Evolutionary conservation across 2,113 vertebrate species (phyloP).

Genomic region (Orthonyx spaldingii): DNA sequence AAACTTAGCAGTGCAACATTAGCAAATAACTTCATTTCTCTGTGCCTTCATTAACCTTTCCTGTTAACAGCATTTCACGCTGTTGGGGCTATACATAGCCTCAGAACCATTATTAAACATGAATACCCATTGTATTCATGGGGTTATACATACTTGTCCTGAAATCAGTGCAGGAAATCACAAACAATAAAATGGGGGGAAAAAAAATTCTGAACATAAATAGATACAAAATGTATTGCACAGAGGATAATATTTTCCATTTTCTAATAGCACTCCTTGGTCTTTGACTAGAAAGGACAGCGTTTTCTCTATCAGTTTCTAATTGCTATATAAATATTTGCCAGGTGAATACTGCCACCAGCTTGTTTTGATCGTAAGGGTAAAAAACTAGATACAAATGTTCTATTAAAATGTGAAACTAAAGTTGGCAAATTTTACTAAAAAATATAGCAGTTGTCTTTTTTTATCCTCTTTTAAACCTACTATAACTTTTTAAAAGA

Average conservation of each 20-base stretch:
- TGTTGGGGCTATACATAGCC: not conserved
- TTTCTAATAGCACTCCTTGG: not conserved
- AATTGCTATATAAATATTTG: not conserved
- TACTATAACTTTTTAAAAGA: not conserved
- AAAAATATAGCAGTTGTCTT: not conserved
- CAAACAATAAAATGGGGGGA: not conserved
- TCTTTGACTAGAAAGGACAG: not conserved
- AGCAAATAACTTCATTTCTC: not conserved
- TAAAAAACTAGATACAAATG: not conserved
- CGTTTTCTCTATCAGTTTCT: not conserved
- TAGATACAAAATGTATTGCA: not conserved
- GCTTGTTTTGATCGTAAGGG: not conserved
- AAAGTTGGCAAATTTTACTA: not conserved
- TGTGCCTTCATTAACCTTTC: constrained; percentile 9
- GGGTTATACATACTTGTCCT: not conserved
- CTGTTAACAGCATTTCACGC: not conserved
- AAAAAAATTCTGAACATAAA: not conserved
- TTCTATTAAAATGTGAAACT: not conserved
- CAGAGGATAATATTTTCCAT: not conserved
- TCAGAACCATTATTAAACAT: not conserved
- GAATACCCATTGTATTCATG: not conserved
- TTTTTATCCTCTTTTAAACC: not conserved
- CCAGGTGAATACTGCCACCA: not conserved
- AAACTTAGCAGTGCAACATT: not conserved
- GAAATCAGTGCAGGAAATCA: not conserved